A percentile compares a stretch with the other conserved stretches of the same genome.
phyloP scores from a whole-genome alignment of 2,797 vertebrate species.

The Micrastur ruficollis region DNA sequence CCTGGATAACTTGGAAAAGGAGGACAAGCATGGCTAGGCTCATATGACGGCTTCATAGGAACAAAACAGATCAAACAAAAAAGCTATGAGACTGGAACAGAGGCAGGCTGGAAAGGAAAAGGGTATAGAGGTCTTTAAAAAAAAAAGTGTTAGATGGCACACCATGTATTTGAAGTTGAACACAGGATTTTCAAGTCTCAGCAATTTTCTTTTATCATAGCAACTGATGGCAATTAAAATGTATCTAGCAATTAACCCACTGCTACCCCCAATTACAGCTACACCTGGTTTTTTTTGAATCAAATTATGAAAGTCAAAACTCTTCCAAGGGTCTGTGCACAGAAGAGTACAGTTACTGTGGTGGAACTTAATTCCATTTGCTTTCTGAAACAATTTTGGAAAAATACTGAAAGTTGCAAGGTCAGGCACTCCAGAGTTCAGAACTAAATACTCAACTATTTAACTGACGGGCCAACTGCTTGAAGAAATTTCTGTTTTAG shows the following conservation, averaged over 20 bases:
- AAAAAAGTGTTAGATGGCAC: neutral
- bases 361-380: neutral
- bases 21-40: neutral
- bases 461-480: neutral
- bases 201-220: neutral
- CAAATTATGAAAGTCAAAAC: neutral
- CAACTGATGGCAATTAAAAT: neutral
- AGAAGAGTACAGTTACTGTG: neutral
- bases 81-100: neutral
- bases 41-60: neutral
- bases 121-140: neutral
- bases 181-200: neutral
- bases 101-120: neutral
- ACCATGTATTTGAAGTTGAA: neutral
- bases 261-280: neutral
- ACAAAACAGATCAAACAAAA: neutral
- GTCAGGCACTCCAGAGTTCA: neutral
- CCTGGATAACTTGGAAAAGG: neutral
- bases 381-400: neutral
- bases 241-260: neutral
- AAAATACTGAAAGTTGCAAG: neutral
- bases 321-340: neutral
- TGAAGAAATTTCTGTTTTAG: neutral
- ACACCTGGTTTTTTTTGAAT: neutral
- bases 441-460: neutral